Evolutionary conservation across 2,888 invertebrate species (phyloP), one percentile per base, ranked within the genome.

Genomic region (Sepiola atlantica): DNA sequence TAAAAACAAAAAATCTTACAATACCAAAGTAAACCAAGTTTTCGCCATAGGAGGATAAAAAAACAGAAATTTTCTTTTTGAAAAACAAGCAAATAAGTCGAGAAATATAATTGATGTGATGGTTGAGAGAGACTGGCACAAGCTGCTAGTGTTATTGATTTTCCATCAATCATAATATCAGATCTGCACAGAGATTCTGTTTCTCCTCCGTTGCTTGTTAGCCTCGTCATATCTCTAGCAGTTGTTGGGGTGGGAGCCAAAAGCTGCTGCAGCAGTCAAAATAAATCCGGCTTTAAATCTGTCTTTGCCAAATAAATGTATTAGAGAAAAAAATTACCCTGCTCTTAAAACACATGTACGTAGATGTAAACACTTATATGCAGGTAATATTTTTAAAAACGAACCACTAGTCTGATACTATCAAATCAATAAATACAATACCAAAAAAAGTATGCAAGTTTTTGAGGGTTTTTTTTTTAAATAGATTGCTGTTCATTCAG

Each of bases 91-190:
- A n/a, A 77, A 77, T 77, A 77, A n/a, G n/a, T 32, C 14, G 77
- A n/a, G n/a, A 77, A 77, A 77, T 77, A 77, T 77, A 77, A 77
- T 77, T 77, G 77, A 77, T 77, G 77, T 77, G 77, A 77, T n/a
- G 77, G 77, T 77, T 77, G 77, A 77, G 77, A 77, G 77, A 45
- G 77, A 77, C 77, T 77, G 77, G 77, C 77, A 77, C 77, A 77
- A 77, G 77, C 77, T 77, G 77, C 77, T 77, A n/a, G n/a, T 77
- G 77, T 32, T 77, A 77, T 77, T 77, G 77, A 77, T 77, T 77
- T 77, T 77, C 77, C 77, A 77, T 77, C 77, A 77, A 77, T 77
- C 77, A 77, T 77, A 77, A 77, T 77, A 77, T 77, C 77, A 77
- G 77, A 77, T n/a, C 77, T 32, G 77, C 77, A 77, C 8, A 77